phyloP scores from a whole-genome alignment of 2,888 invertebrate species.

The Drosophila mulleri region DNA sequence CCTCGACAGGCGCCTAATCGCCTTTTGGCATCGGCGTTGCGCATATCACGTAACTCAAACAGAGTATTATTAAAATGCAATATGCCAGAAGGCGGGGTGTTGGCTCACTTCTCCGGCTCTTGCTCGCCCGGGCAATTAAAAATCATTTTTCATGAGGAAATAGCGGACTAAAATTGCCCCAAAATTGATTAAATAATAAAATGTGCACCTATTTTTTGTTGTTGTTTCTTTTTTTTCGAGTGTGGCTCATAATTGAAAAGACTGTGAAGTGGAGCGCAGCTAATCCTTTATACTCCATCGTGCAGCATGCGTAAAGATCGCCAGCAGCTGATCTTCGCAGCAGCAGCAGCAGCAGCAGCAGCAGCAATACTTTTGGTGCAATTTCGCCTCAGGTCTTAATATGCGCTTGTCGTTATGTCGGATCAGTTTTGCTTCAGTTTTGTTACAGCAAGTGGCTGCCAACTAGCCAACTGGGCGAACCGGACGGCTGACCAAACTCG shows the following conservation, averaged over 20 bases:
- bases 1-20: constrained; percentile 35
- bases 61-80: constrained; percentile 68
- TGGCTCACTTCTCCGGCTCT: constrained; percentile 37
- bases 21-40: constrained; percentile 51
- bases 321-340: constrained; percentile 48
- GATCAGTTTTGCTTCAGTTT: constrained; percentile 70
- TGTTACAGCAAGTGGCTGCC: constrained; percentile 41
- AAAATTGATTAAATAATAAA: constrained; percentile 70
- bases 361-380: constrained; percentile 28
- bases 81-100: constrained; percentile 54
- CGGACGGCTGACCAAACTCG: constrained; percentile 62
- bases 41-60: constrained; percentile 63
- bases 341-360: constrained; percentile 1
- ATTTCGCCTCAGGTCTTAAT: constrained; percentile 27
- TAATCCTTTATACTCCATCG: constrained; percentile 45
- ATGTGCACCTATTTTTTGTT: background rate
- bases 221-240: background rate
- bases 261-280: constrained; percentile 21
- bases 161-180: constrained; percentile 33
- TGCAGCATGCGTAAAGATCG: constrained; percentile 60
- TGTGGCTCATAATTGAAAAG: constrained; percentile 58
- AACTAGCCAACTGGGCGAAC: constrained; percentile 34
- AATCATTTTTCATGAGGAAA: constrained; percentile 75
- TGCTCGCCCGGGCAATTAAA: constrained; percentile 61
- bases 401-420: constrained; percentile 63